These are phyloP conservation scores for Chrysomallon squamiferum DNA, from an alignment of 1,140 invertebrate genomes.

Conservation along the genomic window DNA sequence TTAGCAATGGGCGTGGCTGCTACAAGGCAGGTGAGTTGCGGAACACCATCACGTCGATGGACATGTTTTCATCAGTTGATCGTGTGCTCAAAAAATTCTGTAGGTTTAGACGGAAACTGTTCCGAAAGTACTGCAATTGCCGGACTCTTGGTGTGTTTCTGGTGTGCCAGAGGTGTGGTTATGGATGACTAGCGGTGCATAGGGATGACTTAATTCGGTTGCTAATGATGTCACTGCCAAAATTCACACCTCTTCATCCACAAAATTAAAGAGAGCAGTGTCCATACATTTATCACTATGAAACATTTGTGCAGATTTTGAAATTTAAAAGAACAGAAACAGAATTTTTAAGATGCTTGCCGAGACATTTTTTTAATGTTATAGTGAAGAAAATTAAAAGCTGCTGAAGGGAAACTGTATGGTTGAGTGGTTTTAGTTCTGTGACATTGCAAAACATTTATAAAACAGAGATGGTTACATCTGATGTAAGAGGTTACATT, in stretches of 20 bases:
- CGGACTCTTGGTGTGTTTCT: slow-evolving; percentile 57
- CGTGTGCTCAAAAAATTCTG: slow-evolving; percentile 49
- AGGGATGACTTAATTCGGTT: slow-evolving; percentile 12
- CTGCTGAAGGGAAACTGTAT: too few relatives aligned
- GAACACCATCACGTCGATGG: slow-evolving; percentile 37
- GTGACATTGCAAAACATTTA: too few relatives aligned
- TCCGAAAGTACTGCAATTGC: slow-evolving; percentile 55
- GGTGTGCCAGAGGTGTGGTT: slow-evolving; percentile 53
- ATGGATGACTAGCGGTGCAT: slow-evolving; percentile 32
- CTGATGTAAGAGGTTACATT: too few relatives aligned
- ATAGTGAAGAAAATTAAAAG: too few relatives aligned
- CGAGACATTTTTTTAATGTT: too few relatives aligned
- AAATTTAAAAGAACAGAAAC: too few relatives aligned
- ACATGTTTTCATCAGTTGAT: slow-evolving; percentile 48
- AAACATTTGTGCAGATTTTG: too few relatives aligned
- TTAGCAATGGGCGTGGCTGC: slow-evolving; percentile 67
- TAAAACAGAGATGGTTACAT: too few relatives aligned
- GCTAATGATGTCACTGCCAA: background rate
- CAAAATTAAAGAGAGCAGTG: too few relatives aligned
- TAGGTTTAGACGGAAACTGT: slow-evolving; percentile 42
- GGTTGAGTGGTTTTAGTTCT: too few relatives aligned
- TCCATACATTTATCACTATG: too few relatives aligned
- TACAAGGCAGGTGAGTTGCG: slow-evolving; percentile 45
- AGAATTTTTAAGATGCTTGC: too few relatives aligned
- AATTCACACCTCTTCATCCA: background rate